phyloP scores from a whole-genome alignment of 2,797 vertebrate species.

The Gymnoscopelus microlampas region DNA sequence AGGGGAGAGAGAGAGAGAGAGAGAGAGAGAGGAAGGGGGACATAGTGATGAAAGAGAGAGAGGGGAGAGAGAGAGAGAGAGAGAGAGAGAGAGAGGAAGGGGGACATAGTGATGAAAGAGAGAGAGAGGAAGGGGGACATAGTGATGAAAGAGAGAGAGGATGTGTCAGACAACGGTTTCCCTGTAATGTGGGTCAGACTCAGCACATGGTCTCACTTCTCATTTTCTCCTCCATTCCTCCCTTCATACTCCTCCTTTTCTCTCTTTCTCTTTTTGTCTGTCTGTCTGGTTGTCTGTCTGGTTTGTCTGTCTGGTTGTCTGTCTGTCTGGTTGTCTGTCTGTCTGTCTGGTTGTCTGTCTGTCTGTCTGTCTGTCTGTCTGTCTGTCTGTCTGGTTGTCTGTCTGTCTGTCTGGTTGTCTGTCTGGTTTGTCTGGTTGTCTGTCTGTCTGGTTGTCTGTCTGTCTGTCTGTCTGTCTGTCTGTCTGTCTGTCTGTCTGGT shows the following conservation, averaged over 20 bases:
- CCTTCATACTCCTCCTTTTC: conserved; percentile 10
- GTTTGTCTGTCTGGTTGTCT: conserved; percentile 6
- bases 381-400: neutral
- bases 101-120: no score
- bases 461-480: no score
- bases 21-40: no score
- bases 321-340: conserved; percentile 15
- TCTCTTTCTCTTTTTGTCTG: conserved; percentile 44
- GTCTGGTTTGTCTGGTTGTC: conserved; percentile 22
- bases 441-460: no score
- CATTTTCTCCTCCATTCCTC: conserved; percentile 4
- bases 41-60: neutral
- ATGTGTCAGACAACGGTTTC: conserved; percentile 67
- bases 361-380: no score
- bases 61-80: neutral
- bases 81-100: no score
- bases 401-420: conserved; percentile 6
- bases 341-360: no score
- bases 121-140: no score
- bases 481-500: conserved; percentile 15
- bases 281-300: no score
- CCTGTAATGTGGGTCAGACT: conserved; percentile 65
- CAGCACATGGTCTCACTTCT: conserved; percentile 62
- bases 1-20: no score
- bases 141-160: conserved; percentile 40